Conservation (phyloP, 2,888 invertebrate genomes). For the Drosophila sordidula region DNA sequence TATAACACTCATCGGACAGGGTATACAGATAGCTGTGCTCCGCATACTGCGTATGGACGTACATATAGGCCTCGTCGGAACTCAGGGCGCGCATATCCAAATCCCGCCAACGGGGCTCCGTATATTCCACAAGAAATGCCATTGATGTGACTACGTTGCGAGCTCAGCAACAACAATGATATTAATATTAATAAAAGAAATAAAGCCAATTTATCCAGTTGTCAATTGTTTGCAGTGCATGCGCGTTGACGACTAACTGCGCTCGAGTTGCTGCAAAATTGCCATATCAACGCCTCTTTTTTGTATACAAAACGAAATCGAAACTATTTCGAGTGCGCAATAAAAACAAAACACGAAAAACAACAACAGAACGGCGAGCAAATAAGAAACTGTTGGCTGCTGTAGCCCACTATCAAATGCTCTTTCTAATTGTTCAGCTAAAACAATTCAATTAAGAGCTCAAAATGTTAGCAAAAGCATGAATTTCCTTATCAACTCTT, state of each 20-base stretch:
- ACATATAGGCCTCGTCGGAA: slow-evolving; percentile 89
- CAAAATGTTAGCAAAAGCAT: too few species aligned
- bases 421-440: not conserved
- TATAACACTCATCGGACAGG: slow-evolving; percentile 89
- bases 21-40: slow-evolving; percentile 87
- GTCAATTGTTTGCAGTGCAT: slow-evolving; percentile 29
- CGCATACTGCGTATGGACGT: slow-evolving; percentile 82
- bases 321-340: slow-evolving; percentile 77
- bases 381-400: slow-evolving; percentile 7
- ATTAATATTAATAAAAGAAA: slow-evolving; percentile 11
- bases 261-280: slow-evolving; percentile 49
- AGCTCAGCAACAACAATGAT: slow-evolving; percentile 12
- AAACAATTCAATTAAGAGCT: too few species aligned
- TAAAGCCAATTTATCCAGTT: slow-evolving; percentile 21
- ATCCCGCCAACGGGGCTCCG: slow-evolving; percentile 86
- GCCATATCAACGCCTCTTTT: slow-evolving; percentile 48
- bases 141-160: slow-evolving; percentile 59
- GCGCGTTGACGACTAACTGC: slow-evolving; percentile 62
- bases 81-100: slow-evolving; percentile 87
- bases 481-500: not conserved
- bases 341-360: slow-evolving; percentile 58
- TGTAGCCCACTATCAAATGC: slow-evolving; percentile 4
- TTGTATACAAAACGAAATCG: slow-evolving; percentile 54
- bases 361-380: slow-evolving; percentile 30
- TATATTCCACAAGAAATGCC: slow-evolving; percentile 87